phyloP scores from a whole-genome alignment of 2,888 invertebrate species.

The Dromius quadrimaculatus region DNA sequence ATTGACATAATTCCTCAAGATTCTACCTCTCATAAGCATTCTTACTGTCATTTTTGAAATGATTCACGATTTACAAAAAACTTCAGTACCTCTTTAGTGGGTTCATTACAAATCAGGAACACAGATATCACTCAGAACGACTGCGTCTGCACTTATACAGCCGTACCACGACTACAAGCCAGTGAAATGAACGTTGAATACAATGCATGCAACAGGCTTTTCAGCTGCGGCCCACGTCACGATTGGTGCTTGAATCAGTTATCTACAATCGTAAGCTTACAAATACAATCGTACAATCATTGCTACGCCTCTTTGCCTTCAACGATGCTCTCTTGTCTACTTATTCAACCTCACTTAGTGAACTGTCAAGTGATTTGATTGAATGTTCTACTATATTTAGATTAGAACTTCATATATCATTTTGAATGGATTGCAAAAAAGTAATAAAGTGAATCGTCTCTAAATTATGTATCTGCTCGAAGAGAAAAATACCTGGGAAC shows the following conservation, averaged over 20 bases:
- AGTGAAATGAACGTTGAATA: slow-evolving; percentile 38
- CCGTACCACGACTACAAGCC: not conserved
- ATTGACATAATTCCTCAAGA: too few species aligned
- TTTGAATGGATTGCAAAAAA: too few species aligned
- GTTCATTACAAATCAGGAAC: slow-evolving; percentile 29
- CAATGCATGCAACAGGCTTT: slow-evolving; percentile 46
- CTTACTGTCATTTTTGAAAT: slow-evolving; percentile 7
- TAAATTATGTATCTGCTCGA: too few species aligned
- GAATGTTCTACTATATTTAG: too few species aligned
- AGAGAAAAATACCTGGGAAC: too few species aligned
- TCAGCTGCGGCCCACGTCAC: slow-evolving; percentile 9
- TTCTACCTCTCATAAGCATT: not conserved
- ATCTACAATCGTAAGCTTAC: slow-evolving; percentile 24
- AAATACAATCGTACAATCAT: slow-evolving; percentile 38
- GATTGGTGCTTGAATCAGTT: slow-evolving; percentile 32
- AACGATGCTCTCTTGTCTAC: slow-evolving; percentile 8
- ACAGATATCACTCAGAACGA: slow-evolving; percentile 38
- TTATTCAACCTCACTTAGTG: slow-evolving; percentile 10
- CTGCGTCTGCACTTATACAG: slow-evolving; percentile 31
- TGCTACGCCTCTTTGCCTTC: slow-evolving; percentile 24
- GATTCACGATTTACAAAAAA: slow-evolving; percentile 22
- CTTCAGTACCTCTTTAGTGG: not conserved
- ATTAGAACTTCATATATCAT: too few species aligned
- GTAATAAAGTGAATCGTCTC: too few species aligned
- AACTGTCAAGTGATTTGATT: too few species aligned